phyloP scores from a whole-genome alignment of 2,113 vertebrate species.

The Nipponia nippon region DNA sequence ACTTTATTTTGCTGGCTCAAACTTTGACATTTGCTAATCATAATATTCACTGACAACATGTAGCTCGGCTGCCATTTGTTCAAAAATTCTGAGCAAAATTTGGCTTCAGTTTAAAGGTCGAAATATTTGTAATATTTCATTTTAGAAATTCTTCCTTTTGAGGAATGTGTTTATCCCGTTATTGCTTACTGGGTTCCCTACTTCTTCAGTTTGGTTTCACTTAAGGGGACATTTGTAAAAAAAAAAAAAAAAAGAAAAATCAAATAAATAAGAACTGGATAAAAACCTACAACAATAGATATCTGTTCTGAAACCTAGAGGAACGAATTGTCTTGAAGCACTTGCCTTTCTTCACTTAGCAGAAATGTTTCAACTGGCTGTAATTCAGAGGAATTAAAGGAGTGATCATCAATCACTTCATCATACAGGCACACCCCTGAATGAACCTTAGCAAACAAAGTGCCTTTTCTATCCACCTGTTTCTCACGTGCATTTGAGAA shows the following conservation, averaged over 20 bases:
- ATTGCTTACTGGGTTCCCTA: neutral
- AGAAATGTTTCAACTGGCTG: neutral
- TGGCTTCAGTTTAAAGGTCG: neutral
- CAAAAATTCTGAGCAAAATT: neutral
- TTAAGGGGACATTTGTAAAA: neutral
- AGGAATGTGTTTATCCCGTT: neutral
- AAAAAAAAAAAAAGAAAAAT: neutral
- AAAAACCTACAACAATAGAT: neutral
- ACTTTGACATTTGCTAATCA: neutral
- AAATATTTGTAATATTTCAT: neutral
- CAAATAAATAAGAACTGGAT: neutral
- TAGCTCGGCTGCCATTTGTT: neutral
- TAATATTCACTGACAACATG: neutral
- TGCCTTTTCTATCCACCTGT: neutral
- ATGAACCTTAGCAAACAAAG: neutral
- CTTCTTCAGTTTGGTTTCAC: neutral
- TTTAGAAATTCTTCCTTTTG: neutral
- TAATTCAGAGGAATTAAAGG: neutral
- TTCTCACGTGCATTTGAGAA: neutral
- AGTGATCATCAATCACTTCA: neutral
- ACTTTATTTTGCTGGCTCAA: neutral
- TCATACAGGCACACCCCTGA: neutral
- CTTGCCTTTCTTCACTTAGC: neutral
- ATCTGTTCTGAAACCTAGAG: neutral
- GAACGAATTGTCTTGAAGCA: neutral